phyloP scores from a whole-genome alignment of 2,797 vertebrate genomes.

The Glossophaga mutica region DNA sequence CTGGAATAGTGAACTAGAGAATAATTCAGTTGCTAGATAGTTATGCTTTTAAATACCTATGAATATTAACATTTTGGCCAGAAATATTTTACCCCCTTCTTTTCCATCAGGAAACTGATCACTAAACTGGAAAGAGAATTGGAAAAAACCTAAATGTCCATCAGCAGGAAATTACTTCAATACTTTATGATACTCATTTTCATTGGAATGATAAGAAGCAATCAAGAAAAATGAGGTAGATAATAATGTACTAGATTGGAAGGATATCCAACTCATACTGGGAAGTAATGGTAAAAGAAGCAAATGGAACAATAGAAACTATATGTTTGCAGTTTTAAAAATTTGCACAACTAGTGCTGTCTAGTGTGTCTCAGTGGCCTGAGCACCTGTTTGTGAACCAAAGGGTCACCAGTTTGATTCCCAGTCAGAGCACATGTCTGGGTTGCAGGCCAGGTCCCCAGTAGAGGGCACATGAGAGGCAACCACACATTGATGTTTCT shows the following conservation, averaged over 20 bases:
- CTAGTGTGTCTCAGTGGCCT: no score
- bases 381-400: no score
- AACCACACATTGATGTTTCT: no score
- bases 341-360: background rate
- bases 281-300: background rate
- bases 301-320: background rate
- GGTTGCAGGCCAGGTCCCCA: no score
- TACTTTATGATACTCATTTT: background rate
- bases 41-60: background rate
- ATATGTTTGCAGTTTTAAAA: background rate
- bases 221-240: background rate
- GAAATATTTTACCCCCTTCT: background rate
- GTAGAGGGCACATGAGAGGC: no score
- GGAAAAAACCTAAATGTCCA: conserved; percentile 18
- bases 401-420: no score
- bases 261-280: background rate
- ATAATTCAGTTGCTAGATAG: background rate
- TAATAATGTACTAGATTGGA: background rate
- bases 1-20: background rate
- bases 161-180: background rate
- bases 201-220: background rate
- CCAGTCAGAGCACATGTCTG: no score
- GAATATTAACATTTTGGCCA: background rate
- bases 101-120: background rate
- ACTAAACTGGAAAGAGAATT: conserved; percentile 37